Evolutionary conservation across 2,113 vertebrate species (phyloP), one percentile per base, ranked within the genome.

Genomic region (Halichoerus grypus): DNA sequence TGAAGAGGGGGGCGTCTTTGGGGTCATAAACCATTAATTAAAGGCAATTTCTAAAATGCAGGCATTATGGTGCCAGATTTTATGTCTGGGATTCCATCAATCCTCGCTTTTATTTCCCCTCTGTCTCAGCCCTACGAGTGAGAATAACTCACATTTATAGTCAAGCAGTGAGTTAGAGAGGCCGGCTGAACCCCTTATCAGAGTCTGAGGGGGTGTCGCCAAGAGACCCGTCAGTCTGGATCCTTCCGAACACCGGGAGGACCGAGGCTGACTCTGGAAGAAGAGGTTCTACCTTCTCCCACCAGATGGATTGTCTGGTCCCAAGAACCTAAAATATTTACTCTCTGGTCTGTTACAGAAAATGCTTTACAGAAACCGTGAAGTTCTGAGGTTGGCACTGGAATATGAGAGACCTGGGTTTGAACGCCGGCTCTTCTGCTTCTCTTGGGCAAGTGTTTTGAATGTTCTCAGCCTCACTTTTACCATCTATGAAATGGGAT

Each of bases 31-130:
- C 63, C 46, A 3, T 77, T 85, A 82, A 84, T 82, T 87, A 90
- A 81, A 96, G 46, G 92, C 28, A 16, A 0, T 90, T 96, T 91
- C 83, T 89, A 28, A 89, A 71, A 87, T 53, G 87, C 63, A 83
- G 79, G 59, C 39, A 4, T 77, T 9, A 33, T 0, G 51, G n/a
- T 26, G 74, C 61, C 59, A 26, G 86, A 4, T 36, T 90, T 53
- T 33, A 53, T 39, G 67, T 31, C 87, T 12, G 28, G 24, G 74
- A 65, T 55, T 46, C 80, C 88, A 49, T 92, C 74, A 51, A 0
- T 33, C n/a, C 65, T 13, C 71, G 31, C 24, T 72, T 96, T 91
- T 88, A 89, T 83, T 59, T 93, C 81, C 65, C 31, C 63, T 59
- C 55, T 39, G 90, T 71, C 84, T 96, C 55, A 39, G 57, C 18